Conservation (phyloP, 2,797 vertebrate genomes). For the Danio tinwini region DNA sequence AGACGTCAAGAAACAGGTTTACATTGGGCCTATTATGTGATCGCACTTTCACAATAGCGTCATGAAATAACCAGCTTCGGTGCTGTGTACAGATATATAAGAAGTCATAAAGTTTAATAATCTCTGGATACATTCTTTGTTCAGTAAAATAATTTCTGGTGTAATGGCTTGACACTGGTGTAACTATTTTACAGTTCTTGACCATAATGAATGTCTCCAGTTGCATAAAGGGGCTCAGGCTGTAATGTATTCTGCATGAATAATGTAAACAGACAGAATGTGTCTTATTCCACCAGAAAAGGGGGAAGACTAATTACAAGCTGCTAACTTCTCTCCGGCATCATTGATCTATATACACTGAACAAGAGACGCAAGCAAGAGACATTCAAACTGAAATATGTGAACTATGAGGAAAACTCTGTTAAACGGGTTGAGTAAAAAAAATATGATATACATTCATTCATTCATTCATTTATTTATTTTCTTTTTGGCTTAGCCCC, state of each 20-base stretch:
- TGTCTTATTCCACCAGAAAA: conserved; percentile 60
- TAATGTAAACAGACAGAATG: conserved; percentile 65
- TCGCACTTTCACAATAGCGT: not conserved
- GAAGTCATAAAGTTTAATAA: conserved; percentile 22
- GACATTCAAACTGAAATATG: conserved; percentile 34
- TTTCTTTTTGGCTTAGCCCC: no score
- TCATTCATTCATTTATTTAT: no score
- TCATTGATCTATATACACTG: conserved; percentile 59
- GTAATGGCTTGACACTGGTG: not conserved
- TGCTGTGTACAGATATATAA: not conserved
- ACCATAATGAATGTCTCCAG: conserved; percentile 47
- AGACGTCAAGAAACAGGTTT: conserved; percentile 1
- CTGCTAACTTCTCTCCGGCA: conserved; percentile 61
- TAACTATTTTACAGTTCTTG: conserved; percentile 42
- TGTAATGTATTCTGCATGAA: conserved; percentile 65
- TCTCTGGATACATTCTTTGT: not conserved
- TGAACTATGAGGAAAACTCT: conserved; percentile 10
- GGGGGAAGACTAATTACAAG: conserved; percentile 63
- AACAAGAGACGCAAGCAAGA: conserved; percentile 29
- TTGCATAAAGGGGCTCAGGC: conserved; percentile 53
- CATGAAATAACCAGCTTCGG: not conserved
- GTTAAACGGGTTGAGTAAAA: not conserved
- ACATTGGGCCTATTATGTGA: not conserved
- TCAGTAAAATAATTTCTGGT: conserved; percentile 27
- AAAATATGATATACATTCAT: no score